Evolutionary conservation across 2,888 invertebrate genomes (phyloP), one percentile per base, ranked within the genome.

Genomic region (Drosophila engyochracea): DNA sequence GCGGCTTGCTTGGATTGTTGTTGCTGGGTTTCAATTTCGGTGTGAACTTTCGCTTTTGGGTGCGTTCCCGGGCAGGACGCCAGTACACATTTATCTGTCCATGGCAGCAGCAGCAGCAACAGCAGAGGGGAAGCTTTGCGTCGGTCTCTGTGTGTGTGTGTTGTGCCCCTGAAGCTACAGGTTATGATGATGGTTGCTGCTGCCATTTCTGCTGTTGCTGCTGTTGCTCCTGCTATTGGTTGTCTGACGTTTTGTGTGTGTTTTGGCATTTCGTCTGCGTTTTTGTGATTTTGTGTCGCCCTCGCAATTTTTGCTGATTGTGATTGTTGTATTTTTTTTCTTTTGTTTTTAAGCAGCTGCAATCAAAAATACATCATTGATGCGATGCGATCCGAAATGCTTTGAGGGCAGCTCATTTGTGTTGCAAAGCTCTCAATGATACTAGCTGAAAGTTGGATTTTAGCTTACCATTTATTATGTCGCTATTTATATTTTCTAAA

Each of bases 21-120:
- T 78, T 79, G 16, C 47, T 47, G 79, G 85, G 91, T 91, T 89
- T 87, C 87, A 87, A 91, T 87, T 91, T 91, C 90, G 74, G 91
- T 78, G 85, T 84, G 91, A 91, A 91, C 87, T 87, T 84, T 91
- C 80, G 85, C 79, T 74, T 64, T 74, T 67, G 67, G 88, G 63
- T 78, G 69, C 68, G 73, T 78, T 73, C 30, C 74, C 74, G 62
- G 71, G 60, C 76, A 74, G 53, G 39, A 54, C 49, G 60, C 58
- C 70, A 69, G 59, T 33, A 64, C 37, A 49, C 31, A 66, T 39
- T 49, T 55, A 49, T 67, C 68, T 67, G 68, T 68, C 33, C 67
- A 66, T 66, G 49, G 51, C 66, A 52, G 66, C 39, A 16, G 28
- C 9, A 35, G 44, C 47, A 19, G 28, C 25, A 25, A 6, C 22